Conservation (phyloP, 2,888 invertebrate genomes). For the Drosophila barbarae region DNA sequence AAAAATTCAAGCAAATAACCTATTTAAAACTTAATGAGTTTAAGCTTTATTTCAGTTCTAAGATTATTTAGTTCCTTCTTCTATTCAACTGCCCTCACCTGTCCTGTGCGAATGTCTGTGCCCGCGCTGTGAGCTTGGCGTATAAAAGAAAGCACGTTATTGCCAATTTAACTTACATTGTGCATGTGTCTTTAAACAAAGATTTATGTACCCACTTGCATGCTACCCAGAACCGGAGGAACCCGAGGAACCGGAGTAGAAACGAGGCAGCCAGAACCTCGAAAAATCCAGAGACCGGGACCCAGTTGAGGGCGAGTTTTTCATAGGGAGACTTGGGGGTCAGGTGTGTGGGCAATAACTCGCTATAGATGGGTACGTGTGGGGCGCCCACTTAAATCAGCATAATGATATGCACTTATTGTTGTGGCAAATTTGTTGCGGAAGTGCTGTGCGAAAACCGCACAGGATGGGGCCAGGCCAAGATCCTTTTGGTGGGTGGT, state of each 20-base stretch:
- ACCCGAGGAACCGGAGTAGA: not conserved
- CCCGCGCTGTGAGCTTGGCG: constrained; percentile 50
- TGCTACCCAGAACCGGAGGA: constrained; percentile 41
- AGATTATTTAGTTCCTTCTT: too few relatives aligned
- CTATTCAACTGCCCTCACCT: constrained; percentile 26
- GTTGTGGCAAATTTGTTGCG: constrained; percentile 73
- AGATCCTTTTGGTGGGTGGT: not conserved
- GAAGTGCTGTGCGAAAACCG: constrained; percentile 70
- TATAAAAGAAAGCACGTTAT: constrained; percentile 74
- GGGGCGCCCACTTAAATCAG: constrained; percentile 66
- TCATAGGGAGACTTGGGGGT: constrained; percentile 37
- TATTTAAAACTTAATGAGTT: not conserved
- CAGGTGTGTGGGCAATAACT: constrained; percentile 69
- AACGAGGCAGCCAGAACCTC: not conserved
- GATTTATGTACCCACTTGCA: constrained; percentile 74
- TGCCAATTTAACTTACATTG: constrained; percentile 74
- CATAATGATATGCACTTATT: constrained; percentile 73
- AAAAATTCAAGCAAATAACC: not conserved
- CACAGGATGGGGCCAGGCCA: constrained; percentile 36
- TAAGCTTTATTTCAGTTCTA: not conserved
- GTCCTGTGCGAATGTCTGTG: constrained; percentile 21
- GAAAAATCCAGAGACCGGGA: constrained; percentile 2
- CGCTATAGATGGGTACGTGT: constrained; percentile 56
- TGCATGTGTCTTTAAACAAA: constrained; percentile 73
- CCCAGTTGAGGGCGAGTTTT: constrained; percentile 16